Base-by-base conservation (phyloP, 1,140 invertebrate species). In the Lasaia peninsularis region DNA sequence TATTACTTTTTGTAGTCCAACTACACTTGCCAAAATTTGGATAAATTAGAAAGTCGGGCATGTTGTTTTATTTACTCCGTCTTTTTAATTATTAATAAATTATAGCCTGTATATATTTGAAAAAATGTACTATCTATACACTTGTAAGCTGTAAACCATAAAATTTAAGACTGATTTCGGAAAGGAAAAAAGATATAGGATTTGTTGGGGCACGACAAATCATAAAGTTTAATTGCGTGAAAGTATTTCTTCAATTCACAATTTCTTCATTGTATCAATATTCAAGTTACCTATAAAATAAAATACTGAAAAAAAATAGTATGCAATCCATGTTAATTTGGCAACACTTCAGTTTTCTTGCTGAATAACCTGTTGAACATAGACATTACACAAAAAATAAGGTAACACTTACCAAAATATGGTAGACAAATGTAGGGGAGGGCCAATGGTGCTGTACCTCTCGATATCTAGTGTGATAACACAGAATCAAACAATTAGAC, bases 401-500 rank as follows among this genome's bases (percentile, higher is more conserved):
- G 8, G 44, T 37, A 60, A 66, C 73, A 84, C 80, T 84, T 71
- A 84, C 80, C 78, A 60, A 55, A 37, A 37, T 12, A 53, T 20
- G 24, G 37, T 52, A 50, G 69, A 63, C 62, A 73, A 55, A 69
- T 69, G 65, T 68, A 56, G 62, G 58, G 57, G 66, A 60, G 60
- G 64, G 65, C 69, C 58, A 54, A 65, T 56, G 58, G 56, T 66
- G 62, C 58, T 40, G 58, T 63, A 58, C 52, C 60, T 57, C 79
- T 65, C 70, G 72, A 65, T 55, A 86, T 86, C 82, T 83, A 86
- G 56, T 77, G 62, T 81, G 71, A 75, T 75, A 80, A 82, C 78
- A 71, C 70, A 86, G 77, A 86, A 81, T 83, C 79, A 82, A 71
- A 71, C 64, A 56, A 76, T 84, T 84, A 82, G 79, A 81, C 56